Percentiles rank a stretch among this genome's conserved stretches.
phyloP scores from a whole-genome alignment of 2,888 invertebrate genomes.

The Drosophila mimica region DNA sequence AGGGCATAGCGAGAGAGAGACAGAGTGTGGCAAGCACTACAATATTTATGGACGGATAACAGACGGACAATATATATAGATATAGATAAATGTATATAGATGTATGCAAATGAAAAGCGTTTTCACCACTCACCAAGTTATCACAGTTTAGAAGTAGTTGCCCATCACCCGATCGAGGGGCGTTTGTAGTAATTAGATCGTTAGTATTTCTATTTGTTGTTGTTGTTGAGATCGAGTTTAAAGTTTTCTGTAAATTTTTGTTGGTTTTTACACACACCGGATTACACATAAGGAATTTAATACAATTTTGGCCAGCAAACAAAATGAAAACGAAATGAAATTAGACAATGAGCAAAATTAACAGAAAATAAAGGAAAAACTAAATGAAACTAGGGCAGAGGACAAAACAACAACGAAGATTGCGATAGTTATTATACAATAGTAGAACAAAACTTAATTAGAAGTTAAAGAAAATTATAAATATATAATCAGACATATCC shows the following conservation, averaged over 20 bases:
- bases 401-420: neutral
- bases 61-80: conserved; percentile 16
- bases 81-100: neutral
- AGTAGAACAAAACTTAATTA: conserved; percentile 18
- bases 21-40: conserved; percentile 28
- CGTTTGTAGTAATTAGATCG: conserved; percentile 81
- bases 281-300: conserved; percentile 39
- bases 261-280: conserved; percentile 33
- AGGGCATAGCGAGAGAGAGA: conserved; percentile 4
- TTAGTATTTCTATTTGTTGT: conserved; percentile 79
- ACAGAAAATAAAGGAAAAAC: conserved; percentile 26
- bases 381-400: conserved; percentile 22
- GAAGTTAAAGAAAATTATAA: conserved; percentile 4
- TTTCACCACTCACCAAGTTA: conserved; percentile 84
- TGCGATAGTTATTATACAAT: conserved; percentile 9
- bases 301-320: conserved; percentile 25
- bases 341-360: conserved; percentile 45
- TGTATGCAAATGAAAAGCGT: conserved; percentile 35
- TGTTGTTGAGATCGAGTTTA: conserved; percentile 73
- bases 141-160: conserved; percentile 84
- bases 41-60: conserved; percentile 31
- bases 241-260: conserved; percentile 83
- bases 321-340: conserved; percentile 49
- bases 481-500: conserved; percentile 9
- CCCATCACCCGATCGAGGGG: conserved; percentile 84